Evolutionary conservation across 2,113 vertebrate species (phyloP).

Genomic region (Coreoperca whiteheadi): DNA sequence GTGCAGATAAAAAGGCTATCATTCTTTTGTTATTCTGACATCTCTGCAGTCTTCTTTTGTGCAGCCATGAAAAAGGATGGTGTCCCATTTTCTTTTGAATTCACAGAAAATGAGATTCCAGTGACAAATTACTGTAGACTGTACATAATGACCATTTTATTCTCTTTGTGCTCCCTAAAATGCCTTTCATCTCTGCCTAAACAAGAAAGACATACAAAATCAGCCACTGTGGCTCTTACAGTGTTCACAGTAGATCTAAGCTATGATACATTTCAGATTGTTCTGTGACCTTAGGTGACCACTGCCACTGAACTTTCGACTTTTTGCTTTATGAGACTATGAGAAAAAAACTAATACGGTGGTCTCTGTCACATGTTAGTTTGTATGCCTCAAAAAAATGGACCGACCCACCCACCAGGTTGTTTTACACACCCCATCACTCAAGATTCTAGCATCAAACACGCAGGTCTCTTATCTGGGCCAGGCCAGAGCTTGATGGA

Average conservation of each 20-base stretch:
- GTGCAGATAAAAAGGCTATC: conserved; percentile 70
- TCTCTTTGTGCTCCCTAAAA: conserved; percentile 58
- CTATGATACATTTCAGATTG: conserved; percentile 16
- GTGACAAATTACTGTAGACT: conserved; percentile 68
- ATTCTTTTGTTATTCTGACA: conserved; percentile 77
- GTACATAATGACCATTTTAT: conserved; percentile 64
- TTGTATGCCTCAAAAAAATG: conserved; percentile 1
- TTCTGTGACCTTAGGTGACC: conserved; percentile 1
- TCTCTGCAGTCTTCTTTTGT: conserved; percentile 66
- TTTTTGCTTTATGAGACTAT: not conserved
- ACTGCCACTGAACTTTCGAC: conserved; percentile 4
- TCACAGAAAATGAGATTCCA: conserved; percentile 68
- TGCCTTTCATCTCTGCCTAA: conserved; percentile 54
- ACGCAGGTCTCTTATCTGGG: conserved; percentile 54
- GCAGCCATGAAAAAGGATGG: conserved; percentile 56
- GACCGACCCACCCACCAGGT: conserved; percentile 14
- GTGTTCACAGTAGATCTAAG: not conserved
- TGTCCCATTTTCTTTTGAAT: conserved; percentile 56
- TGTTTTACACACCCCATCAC: conserved; percentile 19
- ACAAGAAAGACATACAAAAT: conserved; percentile 42
- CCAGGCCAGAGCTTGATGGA: conserved; percentile 58
- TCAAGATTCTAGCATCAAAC: conserved; percentile 33
- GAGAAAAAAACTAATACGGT: not conserved
- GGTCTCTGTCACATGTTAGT: not conserved
- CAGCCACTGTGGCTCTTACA: conserved; percentile 1